Evolutionary conservation across 2,797 vertebrate genomes (phyloP).

Genomic region (Enteromius thamalakanensis): DNA sequence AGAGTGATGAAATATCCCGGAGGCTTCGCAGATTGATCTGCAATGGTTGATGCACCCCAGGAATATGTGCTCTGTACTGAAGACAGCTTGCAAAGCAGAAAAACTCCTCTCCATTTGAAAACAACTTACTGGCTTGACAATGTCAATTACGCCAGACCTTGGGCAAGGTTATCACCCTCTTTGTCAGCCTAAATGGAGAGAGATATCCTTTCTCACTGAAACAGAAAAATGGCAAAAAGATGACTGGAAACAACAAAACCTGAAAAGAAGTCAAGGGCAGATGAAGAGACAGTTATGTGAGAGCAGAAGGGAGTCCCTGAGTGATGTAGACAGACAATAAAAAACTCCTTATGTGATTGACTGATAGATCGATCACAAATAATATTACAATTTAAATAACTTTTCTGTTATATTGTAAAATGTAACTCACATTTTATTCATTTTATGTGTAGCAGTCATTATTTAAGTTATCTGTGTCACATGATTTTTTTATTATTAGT

Average conservation of each 20-base stretch:
- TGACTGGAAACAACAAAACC: conserved; percentile 4
- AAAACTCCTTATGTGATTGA: neutral
- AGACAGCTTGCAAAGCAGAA: conserved; percentile 49
- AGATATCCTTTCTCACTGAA: conserved; percentile 25
- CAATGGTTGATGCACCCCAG: conserved; percentile 26
- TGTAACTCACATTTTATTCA: neutral
- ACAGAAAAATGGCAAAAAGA: conserved; percentile 28
- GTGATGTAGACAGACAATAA: neutral
- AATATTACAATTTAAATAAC: neutral
- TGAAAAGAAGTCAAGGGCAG: conserved; percentile 12
- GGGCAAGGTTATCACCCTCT: conserved; percentile 39
- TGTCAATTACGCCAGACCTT: conserved; percentile 43
- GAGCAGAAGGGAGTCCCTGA: neutral
- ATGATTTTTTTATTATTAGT: neutral
- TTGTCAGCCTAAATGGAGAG: conserved; percentile 32
- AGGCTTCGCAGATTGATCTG: conserved; percentile 42
- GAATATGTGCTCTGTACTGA: conserved; percentile 19
- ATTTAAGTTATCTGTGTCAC: neutral
- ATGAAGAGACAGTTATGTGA: conserved; percentile 9
- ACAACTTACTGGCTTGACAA: conserved; percentile 37
- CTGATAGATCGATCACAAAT: neutral
- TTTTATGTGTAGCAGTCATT: neutral
- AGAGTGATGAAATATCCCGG: conserved; percentile 29
- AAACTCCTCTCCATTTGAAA: conserved; percentile 24
- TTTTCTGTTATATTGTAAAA: neutral